Conservation (phyloP, 2,888 invertebrate genomes). For the Cosmorhoe ocellata region DNA sequence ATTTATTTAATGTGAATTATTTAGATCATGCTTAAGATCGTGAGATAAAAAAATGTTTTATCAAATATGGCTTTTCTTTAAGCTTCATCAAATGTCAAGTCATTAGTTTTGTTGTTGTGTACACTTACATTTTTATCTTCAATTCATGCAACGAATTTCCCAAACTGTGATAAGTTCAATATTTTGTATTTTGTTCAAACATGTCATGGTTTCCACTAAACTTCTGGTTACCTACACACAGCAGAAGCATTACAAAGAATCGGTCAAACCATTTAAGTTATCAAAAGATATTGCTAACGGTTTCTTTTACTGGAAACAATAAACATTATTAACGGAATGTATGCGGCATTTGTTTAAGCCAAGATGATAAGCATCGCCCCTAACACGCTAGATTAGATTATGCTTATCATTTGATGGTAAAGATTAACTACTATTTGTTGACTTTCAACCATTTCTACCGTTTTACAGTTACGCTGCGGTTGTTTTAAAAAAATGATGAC, state of each 20-base stretch:
- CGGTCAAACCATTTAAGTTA: constrained; percentile 26
- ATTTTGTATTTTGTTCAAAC: not conserved
- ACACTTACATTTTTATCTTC: no score
- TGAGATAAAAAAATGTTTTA: no score
- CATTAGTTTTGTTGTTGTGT: no score
- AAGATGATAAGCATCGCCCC: constrained; percentile 61
- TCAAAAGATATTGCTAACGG: constrained; percentile 34
- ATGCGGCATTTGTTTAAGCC: constrained; percentile 60
- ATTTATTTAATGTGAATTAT: not conserved
- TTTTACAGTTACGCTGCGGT: constrained; percentile 46
- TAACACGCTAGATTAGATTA: constrained; percentile 62
- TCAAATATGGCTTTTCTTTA: no score
- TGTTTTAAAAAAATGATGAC: no score
- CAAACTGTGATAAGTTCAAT: no score
- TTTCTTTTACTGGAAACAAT: constrained; percentile 55
- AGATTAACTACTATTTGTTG: constrained; percentile 77
- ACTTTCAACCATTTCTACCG: constrained; percentile 58
- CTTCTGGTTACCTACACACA: constrained; percentile 2
- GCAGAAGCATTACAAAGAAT: constrained; percentile 24
- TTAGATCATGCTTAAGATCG: not conserved
- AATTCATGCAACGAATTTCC: no score
- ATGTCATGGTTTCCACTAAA: not conserved
- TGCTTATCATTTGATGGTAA: constrained; percentile 65
- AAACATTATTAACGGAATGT: constrained; percentile 58
- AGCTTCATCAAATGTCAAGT: no score